phyloP scores from a whole-genome alignment of 2,888 invertebrate species.

The Ametastegia equiseti region DNA sequence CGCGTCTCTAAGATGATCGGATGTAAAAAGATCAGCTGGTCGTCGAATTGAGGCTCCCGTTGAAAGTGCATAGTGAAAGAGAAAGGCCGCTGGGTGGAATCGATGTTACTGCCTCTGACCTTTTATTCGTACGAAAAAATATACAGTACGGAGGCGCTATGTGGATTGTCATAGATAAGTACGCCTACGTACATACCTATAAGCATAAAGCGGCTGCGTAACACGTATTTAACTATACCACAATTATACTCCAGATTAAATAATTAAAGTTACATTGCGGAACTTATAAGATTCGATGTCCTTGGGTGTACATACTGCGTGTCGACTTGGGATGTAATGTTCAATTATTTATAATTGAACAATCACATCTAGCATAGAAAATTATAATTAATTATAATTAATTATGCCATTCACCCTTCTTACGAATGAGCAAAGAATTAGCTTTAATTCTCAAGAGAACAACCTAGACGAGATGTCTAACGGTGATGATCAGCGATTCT shows the following conservation, averaged over 20 bases:
- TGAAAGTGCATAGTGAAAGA: constrained; percentile 43
- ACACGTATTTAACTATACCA: not conserved
- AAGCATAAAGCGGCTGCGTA: not conserved
- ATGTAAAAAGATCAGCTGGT: constrained; percentile 22
- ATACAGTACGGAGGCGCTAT: not conserved
- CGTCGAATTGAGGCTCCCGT: constrained; percentile 31
- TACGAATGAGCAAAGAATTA: too few species aligned
- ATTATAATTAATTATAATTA: too few species aligned
- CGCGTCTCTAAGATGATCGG: constrained; percentile 1
- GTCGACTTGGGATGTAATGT: too few species aligned
- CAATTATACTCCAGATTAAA: not conserved
- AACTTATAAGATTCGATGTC: too few species aligned
- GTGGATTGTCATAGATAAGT: not conserved
- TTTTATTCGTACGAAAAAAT: constrained; percentile 6
- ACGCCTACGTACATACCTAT: not conserved
- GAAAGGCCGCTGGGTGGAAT: constrained; percentile 9
- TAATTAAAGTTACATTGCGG: not conserved
- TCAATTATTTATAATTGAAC: too few species aligned
- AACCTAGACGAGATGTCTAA: too few species aligned
- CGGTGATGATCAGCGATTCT: too few species aligned
- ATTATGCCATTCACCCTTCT: too few species aligned
- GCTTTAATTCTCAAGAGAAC: too few species aligned
- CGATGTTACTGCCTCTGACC: constrained; percentile 25
- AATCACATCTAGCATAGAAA: too few species aligned
- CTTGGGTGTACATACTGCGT: too few species aligned